phyloP scores from a whole-genome alignment of 2,797 vertebrate genomes.

The Channallabes apus region DNA sequence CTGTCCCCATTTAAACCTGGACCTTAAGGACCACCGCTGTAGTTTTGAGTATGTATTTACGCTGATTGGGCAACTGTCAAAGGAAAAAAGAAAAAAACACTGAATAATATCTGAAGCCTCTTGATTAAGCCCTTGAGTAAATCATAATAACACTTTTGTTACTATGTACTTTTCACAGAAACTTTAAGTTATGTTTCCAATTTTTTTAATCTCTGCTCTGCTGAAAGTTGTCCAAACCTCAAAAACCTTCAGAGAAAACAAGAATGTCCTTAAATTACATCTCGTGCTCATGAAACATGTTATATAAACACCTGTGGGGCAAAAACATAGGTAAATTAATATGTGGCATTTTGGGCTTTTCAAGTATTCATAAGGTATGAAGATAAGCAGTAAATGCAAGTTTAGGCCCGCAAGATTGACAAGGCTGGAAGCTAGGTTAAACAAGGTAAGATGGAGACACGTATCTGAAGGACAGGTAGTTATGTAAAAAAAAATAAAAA shows the following conservation, averaged over 20 bases:
- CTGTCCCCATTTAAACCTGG: neutral
- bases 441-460: slow-evolving; percentile 15
- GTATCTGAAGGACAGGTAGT: neutral
- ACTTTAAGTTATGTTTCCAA: no score
- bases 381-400: slow-evolving; percentile 44
- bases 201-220: neutral
- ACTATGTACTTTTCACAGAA: no score
- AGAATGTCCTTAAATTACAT: slow-evolving; percentile 47
- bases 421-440: slow-evolving; percentile 24
- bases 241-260: slow-evolving; percentile 34
- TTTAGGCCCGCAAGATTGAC: slow-evolving; percentile 39
- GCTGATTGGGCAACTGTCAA: no score
- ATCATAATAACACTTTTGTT: no score
- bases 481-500: neutral
- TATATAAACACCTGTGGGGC: slow-evolving; percentile 54
- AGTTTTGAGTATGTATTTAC: neutral
- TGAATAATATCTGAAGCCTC: no score
- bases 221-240: slow-evolving; percentile 41
- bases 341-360: slow-evolving; percentile 50
- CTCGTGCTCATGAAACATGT: slow-evolving; percentile 36
- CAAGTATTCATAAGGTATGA: slow-evolving; percentile 48
- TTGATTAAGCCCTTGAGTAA: no score
- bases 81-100: no score
- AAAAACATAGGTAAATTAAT: slow-evolving; percentile 53
- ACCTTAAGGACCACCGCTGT: neutral